phyloP scores from a whole-genome alignment of 2,888 invertebrate species.

The Morinoia aosen region DNA sequence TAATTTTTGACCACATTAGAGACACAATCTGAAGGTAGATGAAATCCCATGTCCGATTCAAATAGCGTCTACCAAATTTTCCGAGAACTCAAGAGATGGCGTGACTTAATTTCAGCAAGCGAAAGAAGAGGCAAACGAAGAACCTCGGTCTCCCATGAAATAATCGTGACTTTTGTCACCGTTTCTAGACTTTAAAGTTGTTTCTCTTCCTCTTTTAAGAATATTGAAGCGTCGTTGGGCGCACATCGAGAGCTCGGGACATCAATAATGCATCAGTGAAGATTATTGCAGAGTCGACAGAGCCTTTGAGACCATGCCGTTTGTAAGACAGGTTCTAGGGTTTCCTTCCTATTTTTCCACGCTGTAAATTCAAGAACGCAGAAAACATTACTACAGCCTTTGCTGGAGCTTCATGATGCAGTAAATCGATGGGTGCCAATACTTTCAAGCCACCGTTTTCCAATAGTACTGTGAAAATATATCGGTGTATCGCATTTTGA shows the following conservation, averaged over 20 bases:
- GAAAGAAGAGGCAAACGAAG: background rate
- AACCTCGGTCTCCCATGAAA: background rate
- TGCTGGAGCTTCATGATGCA: background rate
- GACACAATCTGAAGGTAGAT: background rate
- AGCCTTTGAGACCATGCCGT: slow-evolving; percentile 34
- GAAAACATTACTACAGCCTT: background rate
- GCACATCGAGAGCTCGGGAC: slow-evolving; percentile 15
- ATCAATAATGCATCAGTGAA: slow-evolving; percentile 31
- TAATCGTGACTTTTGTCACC: background rate
- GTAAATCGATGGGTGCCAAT: slow-evolving; percentile 2
- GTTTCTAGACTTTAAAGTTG: background rate
- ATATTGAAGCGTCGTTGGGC: slow-evolving; percentile 24
- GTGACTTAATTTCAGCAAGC: background rate
- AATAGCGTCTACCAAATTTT: background rate
- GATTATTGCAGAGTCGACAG: slow-evolving; percentile 26
- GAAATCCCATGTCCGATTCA: background rate
- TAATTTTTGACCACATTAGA: background rate
- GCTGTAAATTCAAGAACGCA: slow-evolving; percentile 1
- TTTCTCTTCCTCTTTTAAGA: background rate
- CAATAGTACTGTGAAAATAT: background rate
- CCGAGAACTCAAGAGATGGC: background rate
- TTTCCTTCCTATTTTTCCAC: background rate
- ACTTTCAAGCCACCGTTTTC: background rate
- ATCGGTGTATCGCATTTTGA: background rate
- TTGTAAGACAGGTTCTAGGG: background rate